Evolutionary conservation across 2,888 invertebrate genomes (phyloP), one percentile per base, ranked within the genome.

Genomic region (Meghimatium bilineatum): DNA sequence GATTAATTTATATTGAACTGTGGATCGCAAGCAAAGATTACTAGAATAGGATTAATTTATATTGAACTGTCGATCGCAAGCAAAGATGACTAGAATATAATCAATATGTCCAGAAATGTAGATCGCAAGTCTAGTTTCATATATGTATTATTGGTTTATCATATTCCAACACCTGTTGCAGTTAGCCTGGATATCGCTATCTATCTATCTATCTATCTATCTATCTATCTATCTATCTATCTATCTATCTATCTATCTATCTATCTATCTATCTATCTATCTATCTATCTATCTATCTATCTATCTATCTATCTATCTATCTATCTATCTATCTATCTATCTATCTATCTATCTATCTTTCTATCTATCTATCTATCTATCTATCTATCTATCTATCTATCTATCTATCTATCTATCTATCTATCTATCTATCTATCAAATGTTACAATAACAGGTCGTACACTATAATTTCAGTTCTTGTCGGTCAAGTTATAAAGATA

Each of bases 341-440:
- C n/a, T 44, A 69, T 69, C 69, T 72, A 17, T 8, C n/a, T 44
- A 69, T 69, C 69, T n/a, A n/a, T n/a, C n/a, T n/a, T n/a, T n/a
- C n/a, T 72, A 17, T 8, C n/a, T 44, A 69, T 69, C 69, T 72
- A 17, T 8, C n/a, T 44, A 69, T 69, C 69, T 72, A 17, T 8
- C n/a, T 44, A 69, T 69, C 69, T 72, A 17, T 8, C n/a, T 44
- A 69, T 69, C 69, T 72, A 17, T 8, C n/a, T 44, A 69, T 69
- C 69, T 72, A 17, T 8, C n/a, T 44, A 69, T 69, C 69, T 72
- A 17, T 8, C n/a, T 44, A 69, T 69, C 69, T 72, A 17, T 8
- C n/a, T 44, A 69, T 69, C n/a, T n/a, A n/a, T n/a, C n/a, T 72
- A 17, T 8, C n/a, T 44, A 69, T 69, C 69, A 17, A 1, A 29